These are phyloP conservation scores for Pseudoips prasinana DNA, from an alignment of 2,888 invertebrate species.

Conservation along the genomic window DNA sequence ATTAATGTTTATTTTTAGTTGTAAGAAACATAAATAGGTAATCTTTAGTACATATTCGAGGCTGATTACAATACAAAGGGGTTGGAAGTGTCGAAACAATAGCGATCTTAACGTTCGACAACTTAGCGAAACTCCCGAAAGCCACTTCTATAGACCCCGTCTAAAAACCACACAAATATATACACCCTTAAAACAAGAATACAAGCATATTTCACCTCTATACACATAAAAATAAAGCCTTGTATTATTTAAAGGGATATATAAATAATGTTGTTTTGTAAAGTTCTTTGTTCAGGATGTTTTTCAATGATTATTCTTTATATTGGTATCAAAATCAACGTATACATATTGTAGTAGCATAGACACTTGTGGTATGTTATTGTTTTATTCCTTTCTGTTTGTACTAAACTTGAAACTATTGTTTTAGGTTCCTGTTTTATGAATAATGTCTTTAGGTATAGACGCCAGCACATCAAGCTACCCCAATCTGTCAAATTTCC, in stretches of 20 bases:
- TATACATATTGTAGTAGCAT: constrained; percentile 10
- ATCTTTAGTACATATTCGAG: constrained; percentile 12
- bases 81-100: constrained; percentile 61
- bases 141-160: constrained; percentile 50
- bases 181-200: neutral
- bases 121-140: constrained; percentile 49
- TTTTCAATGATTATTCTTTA: constrained; percentile 51
- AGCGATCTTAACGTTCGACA: constrained; percentile 46
- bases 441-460: no score
- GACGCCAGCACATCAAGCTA: no score
- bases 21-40: no score
- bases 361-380: constrained; percentile 13
- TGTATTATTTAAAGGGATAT: constrained; percentile 1
- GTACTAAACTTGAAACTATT: constrained; percentile 9
- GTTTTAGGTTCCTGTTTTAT: constrained; percentile 6
- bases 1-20: no score
- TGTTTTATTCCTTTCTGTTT: constrained; percentile 13
- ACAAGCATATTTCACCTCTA: constrained; percentile 22
- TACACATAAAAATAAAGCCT: neutral
- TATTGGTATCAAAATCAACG: constrained; percentile 29
- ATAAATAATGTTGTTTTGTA: constrained; percentile 20
- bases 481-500: no score
- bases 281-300: constrained; percentile 47
- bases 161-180: constrained; percentile 20
- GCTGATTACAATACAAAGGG: constrained; percentile 46